Evolutionary conservation across 1,140 invertebrate genomes (phyloP), one percentile per base, ranked within the genome.

Genomic region (Elymnias hypermnestra): DNA sequence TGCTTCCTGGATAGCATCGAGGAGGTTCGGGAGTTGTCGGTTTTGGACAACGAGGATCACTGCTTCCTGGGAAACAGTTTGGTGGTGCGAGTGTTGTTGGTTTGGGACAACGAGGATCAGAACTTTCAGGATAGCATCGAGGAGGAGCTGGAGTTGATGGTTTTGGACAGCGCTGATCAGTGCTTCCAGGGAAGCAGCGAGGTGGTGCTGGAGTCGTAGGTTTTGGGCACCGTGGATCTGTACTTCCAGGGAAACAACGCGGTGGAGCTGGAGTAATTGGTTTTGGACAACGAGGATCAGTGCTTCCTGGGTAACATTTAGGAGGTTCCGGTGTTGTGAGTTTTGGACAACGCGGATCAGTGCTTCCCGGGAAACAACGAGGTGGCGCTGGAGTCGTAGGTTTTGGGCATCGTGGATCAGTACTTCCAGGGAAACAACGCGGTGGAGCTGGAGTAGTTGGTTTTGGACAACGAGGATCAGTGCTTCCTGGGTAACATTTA

Each of bases 361-460:
- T 38, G 3, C 48, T 65, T 15, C 70, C 71, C 35, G 69, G 71
- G 45, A 60, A 81, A 50, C 75, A 82, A 5, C 39, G 51, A 1
- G 79, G 70, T 36, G 64, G 50, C 28, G 10, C 60, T 2, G 57
- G 63, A 5, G 68, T 66, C 7, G 64, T 62, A 1, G 62, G 59
- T 53, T 53, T 61, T 0, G 76, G 70, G 48, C 87, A 88, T 7
- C 83, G 35, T 5, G 87, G 75, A 59, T 88, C 87, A 2, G 74
- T 47, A 4, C 64, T 66, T 18, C 76, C 72, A 47, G 47, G 72
- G 57, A 38, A 67, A 22, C 61, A 64, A 21, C 36, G 39, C 1
- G 65, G 70, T 26, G 52, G 31, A 9, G 44, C 63, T 2, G 69
- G 38, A 37, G 65, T 61, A 0, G 68, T 48, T 6, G 63, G 61